These are phyloP conservation scores for Dicerorhinus sumatrensis DNA, from an alignment of 2,113 vertebrate species.

Conservation along the genomic window DNA sequence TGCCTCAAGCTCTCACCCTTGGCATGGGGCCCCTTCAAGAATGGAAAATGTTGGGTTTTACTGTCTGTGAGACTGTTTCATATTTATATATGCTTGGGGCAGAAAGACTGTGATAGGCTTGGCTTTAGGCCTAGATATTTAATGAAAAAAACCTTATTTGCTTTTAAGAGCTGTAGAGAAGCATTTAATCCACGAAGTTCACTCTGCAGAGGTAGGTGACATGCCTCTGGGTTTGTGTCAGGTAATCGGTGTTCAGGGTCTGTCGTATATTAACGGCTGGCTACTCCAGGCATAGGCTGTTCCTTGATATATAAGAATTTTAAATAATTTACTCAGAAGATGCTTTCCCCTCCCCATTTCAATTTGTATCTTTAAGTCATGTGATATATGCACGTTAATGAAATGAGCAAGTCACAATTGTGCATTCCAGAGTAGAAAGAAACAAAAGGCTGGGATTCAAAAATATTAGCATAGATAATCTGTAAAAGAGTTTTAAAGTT, in stretches of 20 bases:
- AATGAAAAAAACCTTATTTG: background rate
- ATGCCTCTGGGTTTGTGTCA: too few relatives aligned
- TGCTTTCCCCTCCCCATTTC: accelerated
- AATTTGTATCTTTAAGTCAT: background rate
- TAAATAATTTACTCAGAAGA: background rate
- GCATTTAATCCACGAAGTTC: background rate
- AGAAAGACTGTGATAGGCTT: background rate
- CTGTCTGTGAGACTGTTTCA: background rate
- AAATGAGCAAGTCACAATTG: background rate
- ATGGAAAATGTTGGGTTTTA: background rate
- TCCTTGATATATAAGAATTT: background rate
- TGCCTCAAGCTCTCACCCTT: accelerated
- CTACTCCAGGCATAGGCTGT: background rate
- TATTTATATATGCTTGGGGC: background rate
- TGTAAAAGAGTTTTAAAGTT: background rate
- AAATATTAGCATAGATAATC: background rate
- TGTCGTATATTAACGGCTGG: background rate
- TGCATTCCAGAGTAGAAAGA: background rate
- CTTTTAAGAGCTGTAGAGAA: background rate
- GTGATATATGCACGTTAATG: background rate
- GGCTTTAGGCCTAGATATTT: background rate
- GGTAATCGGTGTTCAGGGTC: background rate
- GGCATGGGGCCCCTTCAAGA: background rate
- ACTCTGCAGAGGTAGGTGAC: background rate
- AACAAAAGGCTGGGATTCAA: background rate